phyloP scores from a whole-genome alignment of 2,888 invertebrate species.

The Drosophila subsilvestris region DNA sequence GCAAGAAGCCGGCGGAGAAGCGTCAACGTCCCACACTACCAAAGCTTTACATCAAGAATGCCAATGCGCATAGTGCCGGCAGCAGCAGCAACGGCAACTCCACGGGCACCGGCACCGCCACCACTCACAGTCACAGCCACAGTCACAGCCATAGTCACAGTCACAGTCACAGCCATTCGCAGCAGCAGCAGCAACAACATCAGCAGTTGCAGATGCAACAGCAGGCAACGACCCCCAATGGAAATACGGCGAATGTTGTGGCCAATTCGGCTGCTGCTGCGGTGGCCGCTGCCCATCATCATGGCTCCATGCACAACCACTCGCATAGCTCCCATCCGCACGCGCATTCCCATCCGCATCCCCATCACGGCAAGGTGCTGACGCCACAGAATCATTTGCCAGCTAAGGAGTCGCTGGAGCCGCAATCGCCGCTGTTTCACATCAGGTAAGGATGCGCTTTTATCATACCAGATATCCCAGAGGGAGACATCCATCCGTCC shows the following conservation, averaged over 20 bases:
- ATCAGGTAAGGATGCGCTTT: constrained; percentile 79
- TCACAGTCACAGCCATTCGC: constrained; percentile 36
- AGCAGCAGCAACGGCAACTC: constrained; percentile 80
- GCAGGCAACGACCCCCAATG: constrained; percentile 51
- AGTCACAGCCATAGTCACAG: constrained; percentile 47
- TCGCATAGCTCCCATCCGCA: constrained; percentile 42
- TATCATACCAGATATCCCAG: too few species aligned
- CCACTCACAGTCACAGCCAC: constrained; percentile 65
- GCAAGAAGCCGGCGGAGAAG: constrained; percentile 92
- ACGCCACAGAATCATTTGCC: constrained; percentile 81
- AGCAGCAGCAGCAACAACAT: constrained; percentile 22
- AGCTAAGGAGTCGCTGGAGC: constrained; percentile 82
- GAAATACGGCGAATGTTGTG: constrained; percentile 57
- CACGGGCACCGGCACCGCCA: constrained; percentile 66
- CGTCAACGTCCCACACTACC: constrained; percentile 89
- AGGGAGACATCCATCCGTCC: not conserved
- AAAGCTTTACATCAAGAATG: constrained; percentile 92
- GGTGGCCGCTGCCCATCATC: constrained; percentile 51
- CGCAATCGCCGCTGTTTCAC: constrained; percentile 84
- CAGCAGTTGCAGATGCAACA: constrained; percentile 33
- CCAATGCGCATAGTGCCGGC: constrained; percentile 84
- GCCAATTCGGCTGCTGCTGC: constrained; percentile 66
- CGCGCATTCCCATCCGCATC: constrained; percentile 47
- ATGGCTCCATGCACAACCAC: constrained; percentile 37
- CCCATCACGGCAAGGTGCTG: constrained; percentile 78